Evolutionary conservation across 2,888 invertebrate species (phyloP), one percentile per base, ranked within the genome.

Genomic region (Drosophila greeni): DNA sequence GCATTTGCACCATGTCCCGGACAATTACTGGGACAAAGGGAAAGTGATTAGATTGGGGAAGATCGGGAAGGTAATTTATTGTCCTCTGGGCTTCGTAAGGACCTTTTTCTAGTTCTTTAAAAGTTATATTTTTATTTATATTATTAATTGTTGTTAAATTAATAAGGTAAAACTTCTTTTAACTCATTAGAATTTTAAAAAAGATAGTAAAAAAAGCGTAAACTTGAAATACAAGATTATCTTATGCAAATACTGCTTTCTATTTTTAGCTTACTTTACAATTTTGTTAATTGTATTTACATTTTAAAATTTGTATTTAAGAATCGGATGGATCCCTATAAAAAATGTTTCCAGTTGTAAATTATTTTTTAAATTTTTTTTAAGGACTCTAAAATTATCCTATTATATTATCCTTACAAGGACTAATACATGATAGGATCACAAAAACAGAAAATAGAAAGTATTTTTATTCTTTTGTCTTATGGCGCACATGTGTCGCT

Each of bases 1-100:
- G 91, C 91, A 94, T 93, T 86, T 92, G 91, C 75, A 92, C 91
- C 92, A 93, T 92, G 85, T 92, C 92, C 80, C 91, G 90, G 73
- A 90, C 92, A 90, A 85, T 75, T 79, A 89, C 78, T 88, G 57
- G 26, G 69, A n/a, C 31, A n/a, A 12, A 18, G 14, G 20, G 31
- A 6, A 23, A 8, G 11, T 9, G 2, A 51, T 55, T 31, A 55
- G 23, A 36, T 47, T 4, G 1, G n/a, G 2, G 14, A 11, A 16
- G 11, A 26, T 26, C 6, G 26, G 3, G 9, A 9, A 9, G 18
- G 7, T 31, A 16, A 29, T 12, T 6, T 8, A 8, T 14, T 14
- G 7, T 20, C 1, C 9, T 18, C 18, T 31, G 8, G 16, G 45
- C 16, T 42, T 39, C 11, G 34, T 3, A n/a, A 8, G 4, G 11